Evolutionary conservation across 1,140 invertebrate genomes (phyloP).

Genomic region (Drosophila pseudoobscura): DNA sequence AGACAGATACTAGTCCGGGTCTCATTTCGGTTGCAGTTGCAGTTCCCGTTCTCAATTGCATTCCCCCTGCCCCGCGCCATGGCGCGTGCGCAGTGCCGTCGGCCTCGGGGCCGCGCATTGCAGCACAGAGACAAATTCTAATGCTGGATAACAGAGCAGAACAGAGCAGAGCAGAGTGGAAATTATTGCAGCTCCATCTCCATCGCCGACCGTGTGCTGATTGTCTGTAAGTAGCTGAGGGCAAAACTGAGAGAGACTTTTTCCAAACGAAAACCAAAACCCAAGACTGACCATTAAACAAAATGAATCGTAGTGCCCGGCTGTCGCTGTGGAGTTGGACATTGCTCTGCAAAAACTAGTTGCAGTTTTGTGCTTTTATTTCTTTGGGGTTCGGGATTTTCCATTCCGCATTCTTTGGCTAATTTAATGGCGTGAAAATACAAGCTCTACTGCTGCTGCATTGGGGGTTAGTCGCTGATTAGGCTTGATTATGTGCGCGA

Average conservation of each 20-base stretch:
- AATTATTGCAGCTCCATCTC: slow-evolving; percentile 45
- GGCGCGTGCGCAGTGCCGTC: slow-evolving; percentile 67
- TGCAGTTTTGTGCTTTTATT: slow-evolving; percentile 36
- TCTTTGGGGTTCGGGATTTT: slow-evolving; percentile 50
- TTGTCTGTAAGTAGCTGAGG: slow-evolving; percentile 80
- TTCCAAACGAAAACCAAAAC: background rate
- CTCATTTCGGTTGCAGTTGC: slow-evolving; percentile 14
- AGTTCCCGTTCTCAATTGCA: slow-evolving; percentile 5
- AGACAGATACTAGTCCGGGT: slow-evolving; percentile 4
- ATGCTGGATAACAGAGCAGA: slow-evolving; percentile 49
- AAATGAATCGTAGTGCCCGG: slow-evolving; percentile 46
- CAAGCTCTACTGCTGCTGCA: slow-evolving; percentile 19
- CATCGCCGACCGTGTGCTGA: slow-evolving; percentile 60
- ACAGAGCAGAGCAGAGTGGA: slow-evolving; percentile 36
- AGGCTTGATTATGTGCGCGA: slow-evolving; percentile 62
- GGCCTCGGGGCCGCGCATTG: slow-evolving; percentile 20
- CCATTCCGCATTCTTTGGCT: slow-evolving; percentile 76
- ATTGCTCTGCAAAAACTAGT: slow-evolving; percentile 58
- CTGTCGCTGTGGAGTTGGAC: slow-evolving; percentile 29
- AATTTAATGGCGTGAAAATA: slow-evolving; percentile 77
- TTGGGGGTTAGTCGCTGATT: slow-evolving; percentile 55
- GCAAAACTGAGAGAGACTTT: slow-evolving; percentile 44
- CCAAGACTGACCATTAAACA: slow-evolving; percentile 50
- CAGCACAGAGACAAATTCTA: slow-evolving; percentile 72
- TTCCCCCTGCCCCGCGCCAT: slow-evolving; percentile 1